Evolutionary conservation across 2,113 vertebrate species (phyloP).

Genomic region (Setophaga kirtlandii): DNA sequence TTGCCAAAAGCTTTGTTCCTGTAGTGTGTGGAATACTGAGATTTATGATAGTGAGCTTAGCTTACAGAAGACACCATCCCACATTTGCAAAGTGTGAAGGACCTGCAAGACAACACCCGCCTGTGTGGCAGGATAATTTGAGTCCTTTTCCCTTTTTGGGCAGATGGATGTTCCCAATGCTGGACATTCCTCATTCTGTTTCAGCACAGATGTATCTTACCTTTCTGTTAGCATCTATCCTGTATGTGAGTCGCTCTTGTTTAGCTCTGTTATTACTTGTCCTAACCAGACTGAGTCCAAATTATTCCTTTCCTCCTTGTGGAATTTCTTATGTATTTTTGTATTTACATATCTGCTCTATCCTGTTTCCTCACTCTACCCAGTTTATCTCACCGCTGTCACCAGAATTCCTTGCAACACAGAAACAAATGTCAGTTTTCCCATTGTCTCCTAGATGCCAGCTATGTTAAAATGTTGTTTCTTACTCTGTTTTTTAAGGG

Average conservation of each 20-base stretch:
- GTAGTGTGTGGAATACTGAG: background rate
- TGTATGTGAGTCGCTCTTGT: background rate
- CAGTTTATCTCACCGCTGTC: constrained; percentile 31
- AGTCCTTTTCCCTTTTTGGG: background rate
- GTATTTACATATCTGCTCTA: background rate
- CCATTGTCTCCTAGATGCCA: constrained; percentile 21
- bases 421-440: constrained; percentile 34
- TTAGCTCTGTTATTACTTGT: background rate
- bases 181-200: background rate
- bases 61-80: background rate
- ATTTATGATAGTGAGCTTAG: background rate
- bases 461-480: background rate
- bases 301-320: background rate
- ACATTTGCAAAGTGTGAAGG: background rate
- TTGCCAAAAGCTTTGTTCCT: background rate
- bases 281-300: background rate
- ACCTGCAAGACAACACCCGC: background rate
- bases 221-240: background rate
- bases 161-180: background rate
- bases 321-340: background rate
- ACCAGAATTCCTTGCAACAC: background rate
- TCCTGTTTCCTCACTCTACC: background rate
- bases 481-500: background rate
- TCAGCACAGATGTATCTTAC: background rate
- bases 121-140: background rate